phyloP scores from a whole-genome alignment of 2,888 invertebrate genomes.

The Coelogynopora nodosa region DNA sequence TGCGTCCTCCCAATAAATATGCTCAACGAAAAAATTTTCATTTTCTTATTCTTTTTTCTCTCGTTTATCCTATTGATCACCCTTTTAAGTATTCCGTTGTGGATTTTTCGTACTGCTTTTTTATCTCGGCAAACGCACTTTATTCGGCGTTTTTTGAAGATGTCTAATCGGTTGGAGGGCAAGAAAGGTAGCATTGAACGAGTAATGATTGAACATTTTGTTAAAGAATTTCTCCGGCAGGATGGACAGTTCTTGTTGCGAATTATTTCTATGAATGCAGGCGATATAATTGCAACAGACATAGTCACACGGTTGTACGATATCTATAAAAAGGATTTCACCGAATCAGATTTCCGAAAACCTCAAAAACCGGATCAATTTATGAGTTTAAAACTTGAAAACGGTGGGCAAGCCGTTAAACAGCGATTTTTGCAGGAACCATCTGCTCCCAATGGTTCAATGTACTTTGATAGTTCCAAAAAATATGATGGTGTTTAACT shows the following conservation, averaged over 20 bases:
- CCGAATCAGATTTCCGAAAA: neutral
- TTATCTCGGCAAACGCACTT: conserved; percentile 29
- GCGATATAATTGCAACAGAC: conserved; percentile 39
- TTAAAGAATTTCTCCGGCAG: conserved; percentile 41
- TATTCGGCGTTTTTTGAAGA: conserved; percentile 34
- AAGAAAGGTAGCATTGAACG: neutral
- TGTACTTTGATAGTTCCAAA: too few species aligned
- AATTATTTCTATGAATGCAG: conserved; percentile 45
- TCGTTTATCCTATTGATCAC: conserved; percentile 16
- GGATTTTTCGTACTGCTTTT: conserved; percentile 37
- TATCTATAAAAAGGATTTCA: conserved; percentile 37
- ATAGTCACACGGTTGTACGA: conserved; percentile 35
- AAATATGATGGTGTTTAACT: too few species aligned
- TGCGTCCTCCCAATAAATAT: conserved; percentile 43
- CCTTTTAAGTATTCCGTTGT: conserved; percentile 32
- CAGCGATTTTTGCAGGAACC: neutral
- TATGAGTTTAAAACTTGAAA: neutral
- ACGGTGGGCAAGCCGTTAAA: neutral
- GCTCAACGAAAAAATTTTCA: conserved; percentile 44
- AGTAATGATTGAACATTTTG: conserved; percentile 36
- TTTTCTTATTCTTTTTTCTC: conserved; percentile 43
- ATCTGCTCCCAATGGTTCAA: too few species aligned
- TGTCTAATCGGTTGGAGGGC: neutral
- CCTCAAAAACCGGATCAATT: neutral
- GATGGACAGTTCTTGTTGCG: conserved; percentile 44